Conservation (phyloP, 2,797 vertebrate species). For the Galagoides demidoff region DNA sequence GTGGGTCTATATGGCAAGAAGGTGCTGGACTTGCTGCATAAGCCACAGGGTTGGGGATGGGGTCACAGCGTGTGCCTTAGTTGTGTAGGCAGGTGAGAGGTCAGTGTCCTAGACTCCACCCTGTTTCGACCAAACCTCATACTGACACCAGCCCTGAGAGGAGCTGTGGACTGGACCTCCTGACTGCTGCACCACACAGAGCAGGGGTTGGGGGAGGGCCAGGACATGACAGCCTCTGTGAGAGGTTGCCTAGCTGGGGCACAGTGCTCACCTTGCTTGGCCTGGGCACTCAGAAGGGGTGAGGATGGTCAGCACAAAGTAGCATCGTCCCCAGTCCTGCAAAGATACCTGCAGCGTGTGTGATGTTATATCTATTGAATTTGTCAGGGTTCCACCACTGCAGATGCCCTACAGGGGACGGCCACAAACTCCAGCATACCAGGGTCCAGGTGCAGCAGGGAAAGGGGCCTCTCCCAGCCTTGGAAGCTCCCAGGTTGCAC, state of each 20-base stretch:
- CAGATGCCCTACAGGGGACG: conserved; percentile 57
- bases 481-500: conserved; percentile 79
- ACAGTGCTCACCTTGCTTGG: rapidly evolving
- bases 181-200: no score
- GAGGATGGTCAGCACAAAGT: not conserved
- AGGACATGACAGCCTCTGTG: not conserved
- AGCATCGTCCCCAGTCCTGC: rapidly evolving
- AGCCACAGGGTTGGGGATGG: not conserved
- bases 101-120: not conserved
- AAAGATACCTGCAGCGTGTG: no score
- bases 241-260: not conserved
- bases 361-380: not conserved
- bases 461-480: conserved; percentile 84
- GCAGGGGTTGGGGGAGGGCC: not conserved
- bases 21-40: not conserved
- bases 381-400: conserved; percentile 80
- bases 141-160: no score
- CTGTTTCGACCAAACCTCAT: not conserved
- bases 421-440: conserved; percentile 48
- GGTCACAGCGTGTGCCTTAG: not conserved
- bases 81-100: not conserved
- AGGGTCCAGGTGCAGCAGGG: conserved; percentile 67
- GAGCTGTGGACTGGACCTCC: not conserved
- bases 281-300: not conserved
- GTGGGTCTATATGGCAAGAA: not conserved